phyloP scores from a whole-genome alignment of 2,797 vertebrate species.

The Tragelaphus oryx region DNA sequence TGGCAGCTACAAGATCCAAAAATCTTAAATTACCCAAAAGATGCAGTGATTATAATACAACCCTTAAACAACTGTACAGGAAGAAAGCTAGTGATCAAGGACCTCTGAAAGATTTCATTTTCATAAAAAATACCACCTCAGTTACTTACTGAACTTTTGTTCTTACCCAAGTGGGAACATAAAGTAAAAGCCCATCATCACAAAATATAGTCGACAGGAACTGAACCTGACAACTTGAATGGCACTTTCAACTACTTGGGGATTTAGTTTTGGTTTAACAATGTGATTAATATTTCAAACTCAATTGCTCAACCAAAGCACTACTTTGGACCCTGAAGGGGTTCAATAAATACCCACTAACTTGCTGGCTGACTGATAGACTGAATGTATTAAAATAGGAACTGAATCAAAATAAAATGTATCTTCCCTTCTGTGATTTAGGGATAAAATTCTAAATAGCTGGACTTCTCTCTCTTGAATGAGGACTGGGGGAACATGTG shows the following conservation, averaged over 20 bases:
- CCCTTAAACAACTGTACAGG: slow-evolving; percentile 38
- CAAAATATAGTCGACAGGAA: slow-evolving; percentile 59
- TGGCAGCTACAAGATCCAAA: slow-evolving; percentile 21
- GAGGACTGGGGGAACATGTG: neutral
- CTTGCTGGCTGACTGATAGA: slow-evolving; percentile 13
- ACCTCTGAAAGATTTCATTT: slow-evolving; percentile 49
- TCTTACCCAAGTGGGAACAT: slow-evolving; percentile 44
- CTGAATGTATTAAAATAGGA: slow-evolving; percentile 64
- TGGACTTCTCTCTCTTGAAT: slow-evolving; percentile 18
- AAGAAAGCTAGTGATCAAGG: slow-evolving; percentile 55
- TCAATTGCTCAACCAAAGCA: slow-evolving; percentile 68
- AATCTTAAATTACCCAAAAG: slow-evolving; percentile 47
- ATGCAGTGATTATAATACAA: slow-evolving; percentile 39
- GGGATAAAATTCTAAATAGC: slow-evolving; percentile 48
- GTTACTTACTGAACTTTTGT: slow-evolving; percentile 68
- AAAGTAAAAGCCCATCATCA: slow-evolving; percentile 63
- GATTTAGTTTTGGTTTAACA: slow-evolving; percentile 70
- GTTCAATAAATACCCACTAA: slow-evolving; percentile 64
- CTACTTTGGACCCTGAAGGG: slow-evolving; percentile 59
- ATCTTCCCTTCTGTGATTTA: slow-evolving; percentile 42
- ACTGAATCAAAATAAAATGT: slow-evolving; percentile 65
- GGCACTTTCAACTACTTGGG: slow-evolving; percentile 58
- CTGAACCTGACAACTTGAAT: slow-evolving; percentile 37
- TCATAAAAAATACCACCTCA: slow-evolving; percentile 60
- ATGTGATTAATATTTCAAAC: slow-evolving; percentile 73